Conservation (phyloP, 2,113 vertebrate species). For the Cariama cristata region DNA sequence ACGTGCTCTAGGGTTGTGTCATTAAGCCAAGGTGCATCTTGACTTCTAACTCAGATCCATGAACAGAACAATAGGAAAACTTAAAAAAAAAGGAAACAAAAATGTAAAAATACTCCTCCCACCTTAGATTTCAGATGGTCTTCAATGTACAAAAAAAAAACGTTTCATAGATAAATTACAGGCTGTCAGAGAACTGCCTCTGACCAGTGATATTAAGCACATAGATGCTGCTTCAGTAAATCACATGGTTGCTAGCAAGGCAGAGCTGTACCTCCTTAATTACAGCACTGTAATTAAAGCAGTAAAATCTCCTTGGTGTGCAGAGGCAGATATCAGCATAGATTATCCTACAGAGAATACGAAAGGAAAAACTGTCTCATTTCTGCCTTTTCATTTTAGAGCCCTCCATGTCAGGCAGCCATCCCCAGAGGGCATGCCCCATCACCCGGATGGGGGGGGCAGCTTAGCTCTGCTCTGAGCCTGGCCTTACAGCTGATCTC, state of each 20-base stretch:
- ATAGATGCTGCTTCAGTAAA: neutral
- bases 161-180: neutral
- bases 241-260: neutral
- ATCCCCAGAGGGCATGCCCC: neutral
- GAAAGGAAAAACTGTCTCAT: neutral
- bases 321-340: neutral
- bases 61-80: neutral
- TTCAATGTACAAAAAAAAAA: neutral
- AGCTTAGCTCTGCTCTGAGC: neutral
- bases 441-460: neutral
- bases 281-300: constrained; percentile 26
- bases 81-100: neutral
- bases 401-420: rapidly evolving
- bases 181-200: neutral
- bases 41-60: neutral
- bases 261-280: constrained; percentile 29
- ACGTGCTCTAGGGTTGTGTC: neutral
- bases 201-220: neutral
- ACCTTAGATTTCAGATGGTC: neutral
- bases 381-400: neutral
- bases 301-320: neutral
- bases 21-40: neutral
- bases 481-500: neutral
- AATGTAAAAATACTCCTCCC: neutral
- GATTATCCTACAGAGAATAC: neutral